Conservation (phyloP, 2,797 vertebrate species). For the Synaphobranchus kaupii region DNA sequence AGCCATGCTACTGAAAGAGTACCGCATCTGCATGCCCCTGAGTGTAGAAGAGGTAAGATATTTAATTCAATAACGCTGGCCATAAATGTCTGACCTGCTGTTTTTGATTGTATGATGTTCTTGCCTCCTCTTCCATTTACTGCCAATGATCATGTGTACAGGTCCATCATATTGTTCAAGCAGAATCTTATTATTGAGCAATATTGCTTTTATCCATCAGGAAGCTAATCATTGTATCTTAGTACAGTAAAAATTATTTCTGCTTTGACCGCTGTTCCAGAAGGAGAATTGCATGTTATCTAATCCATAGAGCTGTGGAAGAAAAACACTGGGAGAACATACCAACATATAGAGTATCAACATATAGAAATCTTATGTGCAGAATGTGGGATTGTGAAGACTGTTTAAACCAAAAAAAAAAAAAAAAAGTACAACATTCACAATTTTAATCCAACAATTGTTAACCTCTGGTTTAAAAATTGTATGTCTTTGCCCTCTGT, state of each 20-base stretch:
- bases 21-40: constrained; percentile 74
- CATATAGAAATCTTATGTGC: background rate
- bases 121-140: background rate
- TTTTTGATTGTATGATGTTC: constrained; percentile 15
- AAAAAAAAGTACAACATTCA: background rate
- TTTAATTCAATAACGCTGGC: constrained; percentile 15
- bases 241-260: background rate
- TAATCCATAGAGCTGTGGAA: no score
- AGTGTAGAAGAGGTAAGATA: constrained; percentile 71
- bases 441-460: background rate
- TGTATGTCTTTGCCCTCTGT: background rate
- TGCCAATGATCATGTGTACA: background rate
- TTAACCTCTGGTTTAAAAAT: background rate
- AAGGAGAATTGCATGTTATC: background rate
- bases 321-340: no score
- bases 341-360: background rate
- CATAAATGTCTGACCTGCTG: background rate
- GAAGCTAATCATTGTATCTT: background rate
- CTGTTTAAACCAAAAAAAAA: background rate
- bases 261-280: background rate
- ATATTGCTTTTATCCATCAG: background rate
- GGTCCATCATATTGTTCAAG: constrained; percentile 1
- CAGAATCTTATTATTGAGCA: background rate
- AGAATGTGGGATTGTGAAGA: background rate
- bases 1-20: constrained; percentile 72